A percentile compares a stretch with the other conserved stretches of the same genome.
These are phyloP conservation scores for Rhyacophila brunnea DNA, from an alignment of 1,140 invertebrate species.

Conservation along the genomic window DNA sequence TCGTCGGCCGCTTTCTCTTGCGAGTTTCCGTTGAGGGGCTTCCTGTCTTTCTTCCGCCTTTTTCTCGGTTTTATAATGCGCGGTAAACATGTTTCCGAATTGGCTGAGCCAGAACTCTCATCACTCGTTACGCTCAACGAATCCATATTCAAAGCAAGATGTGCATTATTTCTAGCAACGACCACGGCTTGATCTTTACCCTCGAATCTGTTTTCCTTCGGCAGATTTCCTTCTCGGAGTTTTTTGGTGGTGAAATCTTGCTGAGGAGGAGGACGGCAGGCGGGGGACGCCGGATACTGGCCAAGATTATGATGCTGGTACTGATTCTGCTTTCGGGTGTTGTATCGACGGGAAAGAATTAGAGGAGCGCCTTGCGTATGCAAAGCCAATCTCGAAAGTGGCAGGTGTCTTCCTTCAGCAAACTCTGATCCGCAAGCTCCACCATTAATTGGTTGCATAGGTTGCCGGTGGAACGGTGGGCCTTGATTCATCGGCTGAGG, in stretches of 20 bases:
- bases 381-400: slow-evolving; percentile 63
- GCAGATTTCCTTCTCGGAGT: slow-evolving; percentile 20
- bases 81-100: slow-evolving; percentile 77
- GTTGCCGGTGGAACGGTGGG: slow-evolving; percentile 33
- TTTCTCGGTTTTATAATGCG: slow-evolving; percentile 87
- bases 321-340: slow-evolving; percentile 36
- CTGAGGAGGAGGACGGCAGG: slow-evolving; percentile 42
- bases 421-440: slow-evolving; percentile 44
- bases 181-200: slow-evolving; percentile 30
- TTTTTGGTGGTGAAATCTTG: slow-evolving; percentile 39
- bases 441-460: slow-evolving; percentile 28
- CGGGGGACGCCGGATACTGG: slow-evolving; percentile 41
- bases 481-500: slow-evolving; percentile 40
- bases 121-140: slow-evolving; percentile 71
- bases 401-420: slow-evolving; percentile 49
- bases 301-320: slow-evolving; percentile 35
- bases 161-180: slow-evolving; percentile 28
- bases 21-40: slow-evolving; percentile 53
- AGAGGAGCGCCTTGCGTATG: slow-evolving; percentile 76
- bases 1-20: slow-evolving; percentile 7
- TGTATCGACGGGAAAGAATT: slow-evolving; percentile 60
- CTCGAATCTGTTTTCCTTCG: slow-evolving; percentile 29
- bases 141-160: slow-evolving; percentile 55
- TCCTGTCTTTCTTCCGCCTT: slow-evolving; percentile 84
- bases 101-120: slow-evolving; percentile 69